These are phyloP conservation scores for Dendrolimus houi DNA, from an alignment of 2,888 invertebrate genomes.

Conservation along the genomic window DNA sequence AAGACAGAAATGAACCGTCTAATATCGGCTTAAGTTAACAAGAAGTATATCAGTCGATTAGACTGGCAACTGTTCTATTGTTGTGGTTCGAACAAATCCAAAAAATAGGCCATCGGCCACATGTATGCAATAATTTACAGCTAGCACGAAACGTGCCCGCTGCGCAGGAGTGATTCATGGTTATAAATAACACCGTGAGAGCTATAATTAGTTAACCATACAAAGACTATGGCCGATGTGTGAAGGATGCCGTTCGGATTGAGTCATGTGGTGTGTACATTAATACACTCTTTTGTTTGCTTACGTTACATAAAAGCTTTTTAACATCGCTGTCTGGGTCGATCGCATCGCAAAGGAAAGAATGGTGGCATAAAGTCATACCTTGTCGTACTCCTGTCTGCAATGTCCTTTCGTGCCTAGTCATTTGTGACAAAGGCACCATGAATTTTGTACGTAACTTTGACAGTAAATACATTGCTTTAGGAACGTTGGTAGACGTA, in stretches of 20 bases:
- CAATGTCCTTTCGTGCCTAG: too few relatives aligned
- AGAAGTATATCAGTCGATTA: too few relatives aligned
- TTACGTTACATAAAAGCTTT: not conserved
- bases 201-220: conserved; percentile 58
- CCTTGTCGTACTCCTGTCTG: too few relatives aligned
- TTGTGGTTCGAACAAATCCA: not conserved
- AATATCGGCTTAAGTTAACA: too few relatives aligned
- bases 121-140: conserved; percentile 26
- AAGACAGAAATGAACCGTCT: too few relatives aligned
- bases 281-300: not conserved
- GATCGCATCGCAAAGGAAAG: too few relatives aligned
- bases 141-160: conserved; percentile 28
- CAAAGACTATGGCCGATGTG: conserved; percentile 46
- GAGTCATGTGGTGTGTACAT: conserved; percentile 27
- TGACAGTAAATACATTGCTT: too few relatives aligned
- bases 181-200: conserved; percentile 37
- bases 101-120: not conserved
- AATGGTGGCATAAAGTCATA: too few relatives aligned
- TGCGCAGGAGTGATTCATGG: conserved; percentile 58
- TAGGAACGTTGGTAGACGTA: too few relatives aligned
- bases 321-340: not conserved
- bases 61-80: not conserved
- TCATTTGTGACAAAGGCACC: too few relatives aligned
- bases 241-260: conserved; percentile 38
- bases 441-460: too few relatives aligned